Evolutionary conservation across 2,797 vertebrate species (phyloP), one percentile per base, ranked within the genome.

Genomic region (Diglossa cyanea): DNA sequence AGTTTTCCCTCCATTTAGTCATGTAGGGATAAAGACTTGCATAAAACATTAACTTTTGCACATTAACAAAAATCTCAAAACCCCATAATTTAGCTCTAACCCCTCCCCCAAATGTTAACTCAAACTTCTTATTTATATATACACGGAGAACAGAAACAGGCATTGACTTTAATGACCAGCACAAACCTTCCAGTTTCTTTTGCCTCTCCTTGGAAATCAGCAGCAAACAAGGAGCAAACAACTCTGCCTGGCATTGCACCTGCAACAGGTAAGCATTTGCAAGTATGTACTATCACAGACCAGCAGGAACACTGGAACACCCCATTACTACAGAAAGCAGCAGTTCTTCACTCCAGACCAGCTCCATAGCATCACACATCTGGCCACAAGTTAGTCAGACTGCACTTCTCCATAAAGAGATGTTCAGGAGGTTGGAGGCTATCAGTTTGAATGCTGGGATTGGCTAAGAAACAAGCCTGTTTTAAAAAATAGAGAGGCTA

Each of bases 51-150:
- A 72, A 72, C 6, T 55, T 79, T 10, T 50, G 8, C 48, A 65
- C 8, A 51, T 30, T 7, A 4, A 5, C 60, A 47, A n/a, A 33
- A 25, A 44, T 31, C 20, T 55, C 13, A 33, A 55, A 33, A 15
- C 2, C 14, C 9, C n/a, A 15, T 8, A 18, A 33, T 21, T 42
- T 57, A 72, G 7, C 13, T 57, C 30, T 51, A 30, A 60, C 37
- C 17, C 0, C 1, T 0, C 0, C 5, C 25, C 3, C 9, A 60
- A 35, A 61, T 14, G 7, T 30, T 81, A 85, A 58, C n/a, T 60
- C 7, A 4, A 83, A 23, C 21, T 77, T 68, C 33, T 51, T 53
- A 37, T 24, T 54, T 61, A 15, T 65, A 63, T 51, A 37, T 14
- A 78, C 7, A 42, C 13, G n/a, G 10, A 91, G 74, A 89, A 85